These are phyloP conservation scores for Pagetopsis macropterus DNA, from an alignment of 2,797 vertebrate genomes.

Conservation along the genomic window DNA sequence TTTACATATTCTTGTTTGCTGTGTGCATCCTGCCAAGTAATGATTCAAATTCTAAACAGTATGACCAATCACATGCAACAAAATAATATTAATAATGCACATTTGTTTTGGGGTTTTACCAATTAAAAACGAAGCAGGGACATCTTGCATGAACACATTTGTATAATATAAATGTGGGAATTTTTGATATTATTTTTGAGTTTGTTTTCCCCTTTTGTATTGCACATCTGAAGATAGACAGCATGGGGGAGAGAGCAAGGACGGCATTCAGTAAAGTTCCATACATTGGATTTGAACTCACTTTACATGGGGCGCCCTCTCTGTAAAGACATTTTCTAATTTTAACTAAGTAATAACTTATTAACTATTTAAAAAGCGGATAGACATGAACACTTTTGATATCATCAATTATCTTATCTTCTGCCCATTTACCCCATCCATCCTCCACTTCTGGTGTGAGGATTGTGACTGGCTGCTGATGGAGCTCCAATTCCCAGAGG, in stretches of 20 bases:
- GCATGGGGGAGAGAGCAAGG: no score
- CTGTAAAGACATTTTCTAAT: no score
- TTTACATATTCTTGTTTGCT: background rate
- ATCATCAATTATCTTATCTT: background rate
- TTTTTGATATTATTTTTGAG: background rate
- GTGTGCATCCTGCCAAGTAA: background rate
- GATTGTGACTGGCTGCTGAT: conserved; percentile 40
- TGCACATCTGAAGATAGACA: no score
- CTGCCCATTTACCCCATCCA: background rate
- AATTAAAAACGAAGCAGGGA: background rate
- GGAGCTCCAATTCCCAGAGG: conserved; percentile 14
- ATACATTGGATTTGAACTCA: no score
- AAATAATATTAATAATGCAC: background rate
- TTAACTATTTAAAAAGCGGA: no score
- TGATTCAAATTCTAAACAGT: background rate
- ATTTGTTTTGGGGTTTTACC: background rate
- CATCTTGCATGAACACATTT: background rate
- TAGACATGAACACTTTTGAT: no score
- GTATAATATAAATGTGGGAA: background rate
- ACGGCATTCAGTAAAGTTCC: no score
- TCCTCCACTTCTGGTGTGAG: conserved; percentile 5
- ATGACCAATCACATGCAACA: background rate
- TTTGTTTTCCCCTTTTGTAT: no score
- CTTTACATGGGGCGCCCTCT: no score
- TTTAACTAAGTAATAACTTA: no score